Evolutionary conservation across 2,113 vertebrate genomes (phyloP), one percentile per base, ranked within the genome.

Genomic region (Epinephelus cyanopodus): DNA sequence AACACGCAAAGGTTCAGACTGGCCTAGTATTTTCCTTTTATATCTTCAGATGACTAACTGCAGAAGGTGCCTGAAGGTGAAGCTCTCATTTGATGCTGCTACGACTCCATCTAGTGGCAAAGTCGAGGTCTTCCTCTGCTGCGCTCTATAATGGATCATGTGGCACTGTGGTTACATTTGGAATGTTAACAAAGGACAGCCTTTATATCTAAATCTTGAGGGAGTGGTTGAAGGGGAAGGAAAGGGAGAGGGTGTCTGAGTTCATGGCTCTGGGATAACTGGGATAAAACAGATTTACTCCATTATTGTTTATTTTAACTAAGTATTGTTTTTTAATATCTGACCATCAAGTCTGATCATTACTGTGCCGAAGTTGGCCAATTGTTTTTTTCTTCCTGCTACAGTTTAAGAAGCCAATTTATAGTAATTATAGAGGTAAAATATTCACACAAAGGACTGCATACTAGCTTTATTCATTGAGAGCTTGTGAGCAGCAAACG

Each of bases 51-150:
- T 4, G 1, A 56, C 3, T 10, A 25, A 56, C 2, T 56, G n/a
- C 23, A 45, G 29, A 74, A 45, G 37, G 18, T 57, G 21, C 56
- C 37, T 1, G 1, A 79, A 14, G 17, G 33, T 6, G 1, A 5
- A 9, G n/a, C 25, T 37, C 5, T 72, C 14, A 12, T 45, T 19
- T 21, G 11, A 33, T 27, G 11, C 29, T 61, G 23, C 61, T 53
- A 7, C 50, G 53, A 21, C 83, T 82, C 83, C 83, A 81, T 48
- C 81, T 87, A 79, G 62, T 39, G 80, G 71, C 37, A 19, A 14
- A 76, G 27, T 72, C n/a, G 60, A 33, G 74, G 19, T 71, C 19
- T 47, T 64, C 66, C 23, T 1, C 21, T 69, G 77, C 2, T 33
- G 37, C 4, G 3, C 29, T 76, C 37, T 25, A 3, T 23, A 50